phyloP scores from a whole-genome alignment of 2,797 vertebrate genomes.

The Hoplostethus atlanticus region DNA sequence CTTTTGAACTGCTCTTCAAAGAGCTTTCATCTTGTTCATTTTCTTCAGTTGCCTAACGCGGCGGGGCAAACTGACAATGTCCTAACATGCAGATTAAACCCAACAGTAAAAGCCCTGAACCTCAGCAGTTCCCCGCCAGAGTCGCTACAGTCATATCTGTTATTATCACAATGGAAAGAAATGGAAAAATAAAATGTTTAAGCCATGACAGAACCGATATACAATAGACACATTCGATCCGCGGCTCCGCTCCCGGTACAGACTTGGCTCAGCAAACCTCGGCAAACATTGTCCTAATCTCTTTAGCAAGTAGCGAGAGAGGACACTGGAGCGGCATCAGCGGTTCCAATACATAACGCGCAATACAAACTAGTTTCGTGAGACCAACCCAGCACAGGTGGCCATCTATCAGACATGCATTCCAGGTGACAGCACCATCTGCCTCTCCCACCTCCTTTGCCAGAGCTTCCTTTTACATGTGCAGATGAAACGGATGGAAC shows the following conservation, averaged over 20 bases:
- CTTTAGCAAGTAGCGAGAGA: slow-evolving; percentile 47
- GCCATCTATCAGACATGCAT: slow-evolving; percentile 70
- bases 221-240: slow-evolving; percentile 41
- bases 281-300: slow-evolving; percentile 13
- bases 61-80: not conserved
- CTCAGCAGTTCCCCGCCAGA: too few species aligned
- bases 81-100: slow-evolving; percentile 21
- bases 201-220: too few species aligned
- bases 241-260: slow-evolving; percentile 4
- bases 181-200: too few species aligned
- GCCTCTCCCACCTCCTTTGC: slow-evolving; percentile 52
- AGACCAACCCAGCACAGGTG: slow-evolving; percentile 68
- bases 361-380: slow-evolving; percentile 48
- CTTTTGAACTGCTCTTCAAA: too few species aligned
- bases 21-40: too few species aligned
- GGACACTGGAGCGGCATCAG: slow-evolving; percentile 21
- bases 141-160: too few species aligned
- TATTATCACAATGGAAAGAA: too few species aligned
- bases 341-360: slow-evolving; percentile 37
- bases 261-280: slow-evolving; percentile 26
- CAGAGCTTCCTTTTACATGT: slow-evolving; percentile 50
- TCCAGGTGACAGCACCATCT: slow-evolving; percentile 81
- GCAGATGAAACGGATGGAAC: slow-evolving; percentile 58
- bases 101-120: slow-evolving; percentile 14
- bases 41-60: too few species aligned